Percentiles rank a stretch among this genome's conserved stretches.
Conservation (phyloP, 2,113 vertebrate species). For the Planiliza haematocheilus region DNA sequence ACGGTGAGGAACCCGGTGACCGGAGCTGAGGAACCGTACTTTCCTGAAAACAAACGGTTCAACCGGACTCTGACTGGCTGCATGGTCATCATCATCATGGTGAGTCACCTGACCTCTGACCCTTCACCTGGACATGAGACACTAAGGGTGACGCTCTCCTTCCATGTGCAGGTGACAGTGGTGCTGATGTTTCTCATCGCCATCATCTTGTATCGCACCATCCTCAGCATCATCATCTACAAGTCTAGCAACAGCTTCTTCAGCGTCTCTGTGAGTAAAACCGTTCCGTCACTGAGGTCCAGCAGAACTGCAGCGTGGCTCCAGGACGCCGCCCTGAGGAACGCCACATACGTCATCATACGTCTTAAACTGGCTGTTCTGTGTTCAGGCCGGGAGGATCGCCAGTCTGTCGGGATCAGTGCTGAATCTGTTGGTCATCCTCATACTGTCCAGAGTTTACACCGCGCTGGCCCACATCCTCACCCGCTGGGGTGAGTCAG, state of each 20-base stretch:
- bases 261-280: constrained; percentile 77
- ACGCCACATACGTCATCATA: background rate
- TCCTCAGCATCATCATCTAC: constrained; percentile 83
- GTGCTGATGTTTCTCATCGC: constrained; percentile 86
- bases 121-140: no score
- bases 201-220: constrained; percentile 84
- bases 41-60: constrained; percentile 74
- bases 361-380: background rate
- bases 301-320: background rate
- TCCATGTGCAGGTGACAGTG: constrained; percentile 57
- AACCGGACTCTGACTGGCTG: constrained; percentile 81
- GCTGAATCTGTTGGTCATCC: constrained; percentile 83
- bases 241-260: constrained; percentile 66
- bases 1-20: constrained; percentile 86
- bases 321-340: background rate
- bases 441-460: constrained; percentile 83
- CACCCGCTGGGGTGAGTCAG: constrained; percentile 84
- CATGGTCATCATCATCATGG: constrained; percentile 85
- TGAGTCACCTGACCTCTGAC: constrained; percentile 57
- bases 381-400: constrained; percentile 76
- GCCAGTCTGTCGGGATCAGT: constrained; percentile 81
- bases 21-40: constrained; percentile 85
- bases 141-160: background rate
- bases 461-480: constrained; percentile 80
- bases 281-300: no score